phyloP scores from a whole-genome alignment of 1,140 invertebrate genomes.

The Calycopis cecrops region DNA sequence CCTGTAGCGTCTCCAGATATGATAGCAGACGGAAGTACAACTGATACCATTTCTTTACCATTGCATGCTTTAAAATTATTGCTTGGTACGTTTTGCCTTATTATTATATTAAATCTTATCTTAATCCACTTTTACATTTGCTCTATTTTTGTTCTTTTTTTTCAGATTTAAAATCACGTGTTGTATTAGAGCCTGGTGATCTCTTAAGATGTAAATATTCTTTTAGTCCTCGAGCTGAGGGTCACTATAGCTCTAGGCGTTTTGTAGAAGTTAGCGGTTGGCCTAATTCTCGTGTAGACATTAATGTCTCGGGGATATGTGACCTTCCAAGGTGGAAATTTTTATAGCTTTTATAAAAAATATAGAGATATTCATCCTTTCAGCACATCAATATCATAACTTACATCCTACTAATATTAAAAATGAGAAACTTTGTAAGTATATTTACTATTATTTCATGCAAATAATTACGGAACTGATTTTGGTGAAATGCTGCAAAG shows the following conservation, averaged over 20 bases:
- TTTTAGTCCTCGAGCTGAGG: conserved; percentile 55
- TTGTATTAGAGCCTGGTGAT: conserved; percentile 57
- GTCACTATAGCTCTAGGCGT: conserved; percentile 49
- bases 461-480: too few species aligned
- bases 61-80: conserved; percentile 38
- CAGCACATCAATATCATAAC: too few species aligned
- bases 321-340: conserved; percentile 53
- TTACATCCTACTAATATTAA: too few species aligned
- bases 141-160: not conserved
- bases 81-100: conserved; percentile 30
- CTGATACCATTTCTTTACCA: conserved; percentile 36
- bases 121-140: conserved; percentile 14
- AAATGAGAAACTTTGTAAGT: too few species aligned
- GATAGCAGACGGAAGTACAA: conserved; percentile 26
- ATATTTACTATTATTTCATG: too few species aligned
- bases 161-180: conserved; percentile 27
- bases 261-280: conserved; percentile 62
- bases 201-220: conserved; percentile 61
- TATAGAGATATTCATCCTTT: too few species aligned
- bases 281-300: conserved; percentile 53
- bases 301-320: conserved; percentile 54
- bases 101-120: not conserved
- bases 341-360: not conserved
- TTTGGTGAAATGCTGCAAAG: too few species aligned
- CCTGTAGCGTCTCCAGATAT: conserved; percentile 33